Evolutionary conservation across 2,113 vertebrate species (phyloP).

Genomic region (Pogonocichla stellata): DNA sequence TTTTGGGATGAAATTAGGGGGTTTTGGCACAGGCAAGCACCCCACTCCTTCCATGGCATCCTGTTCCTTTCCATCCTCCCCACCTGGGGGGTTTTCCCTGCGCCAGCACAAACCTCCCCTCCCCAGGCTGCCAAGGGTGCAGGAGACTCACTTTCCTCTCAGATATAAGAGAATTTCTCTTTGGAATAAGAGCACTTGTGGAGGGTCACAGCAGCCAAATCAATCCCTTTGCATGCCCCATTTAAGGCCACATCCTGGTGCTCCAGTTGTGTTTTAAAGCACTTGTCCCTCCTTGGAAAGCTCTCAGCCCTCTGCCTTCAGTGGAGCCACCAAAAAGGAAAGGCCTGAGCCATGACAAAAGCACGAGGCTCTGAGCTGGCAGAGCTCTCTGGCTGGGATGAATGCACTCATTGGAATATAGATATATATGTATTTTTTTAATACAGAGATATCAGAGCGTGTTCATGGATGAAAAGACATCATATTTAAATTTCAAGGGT

Average conservation of each 20-base stretch:
- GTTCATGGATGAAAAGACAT: conserved; percentile 27
- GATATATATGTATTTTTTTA: background rate
- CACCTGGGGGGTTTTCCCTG: background rate
- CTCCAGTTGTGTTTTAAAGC: background rate
- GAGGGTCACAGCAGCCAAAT: fast-evolving
- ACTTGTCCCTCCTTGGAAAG: background rate
- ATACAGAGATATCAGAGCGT: background rate
- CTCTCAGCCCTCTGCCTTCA: background rate
- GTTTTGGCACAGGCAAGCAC: background rate
- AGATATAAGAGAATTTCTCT: too few species aligned
- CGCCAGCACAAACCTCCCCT: background rate
- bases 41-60: background rate
- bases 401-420: background rate
- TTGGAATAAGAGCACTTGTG: background rate
- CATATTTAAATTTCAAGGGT: conserved; percentile 52
- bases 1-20: background rate
- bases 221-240: background rate
- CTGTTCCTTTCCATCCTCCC: background rate
- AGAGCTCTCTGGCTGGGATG: background rate
- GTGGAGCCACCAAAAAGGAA: background rate
- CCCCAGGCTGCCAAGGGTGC: background rate
- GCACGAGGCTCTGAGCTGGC: fast-evolving
- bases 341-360: background rate
- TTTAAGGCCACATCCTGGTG: background rate
- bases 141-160: background rate